Base-by-base conservation (phyloP, 1,140 invertebrate species). In the Lasaia peninsularis region DNA sequence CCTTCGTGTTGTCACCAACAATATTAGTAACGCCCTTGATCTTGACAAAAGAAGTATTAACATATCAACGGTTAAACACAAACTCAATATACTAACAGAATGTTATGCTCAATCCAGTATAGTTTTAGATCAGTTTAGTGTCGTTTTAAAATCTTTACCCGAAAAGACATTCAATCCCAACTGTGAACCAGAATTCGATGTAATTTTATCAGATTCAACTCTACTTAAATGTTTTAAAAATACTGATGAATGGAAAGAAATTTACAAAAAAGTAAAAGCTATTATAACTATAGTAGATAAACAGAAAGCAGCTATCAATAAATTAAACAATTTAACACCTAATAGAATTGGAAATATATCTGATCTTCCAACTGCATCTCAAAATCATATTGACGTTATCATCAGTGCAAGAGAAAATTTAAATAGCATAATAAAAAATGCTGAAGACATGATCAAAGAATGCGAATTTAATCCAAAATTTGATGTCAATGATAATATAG, bases 71-170 rank as follows among this genome's bases (percentile, higher is more conserved):
- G 37, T 88, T 48, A 73, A 63, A 55, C 73, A 60, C 18, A 79
- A 60, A 58, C 44, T 58, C 33, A 58, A 80, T 5, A 73, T 79
- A 11, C 75, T 93, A 0, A 88, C 85, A 14, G 78, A 91, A 52
- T 75, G 91, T 16, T 77, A 92, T 40, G 83, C 89, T 2, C 81
- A 89, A 20, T 72, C 90, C 24, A 75, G 86, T 56, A 87, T 91
- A 55, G 73, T 90, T 28, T 79, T 92, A 9, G 91, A 92, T 53
- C 93, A 94, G 65, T 89, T 93, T 31, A 65, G 89, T 57, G 62
- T 93, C 0, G 83, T 93, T 9, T 52, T 94, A 3, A 86, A 93
- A 71, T 88, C 92, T 31, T 92, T 91, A 67, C 93, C 93, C 11
- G 78, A 78, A 60, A 82, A 91, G 44, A 67, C 59, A 12, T 20